Percentiles rank a stretch among this genome's conserved stretches.
Conservation (phyloP, 92 coral and sea anemone genomes). For the Umimayanthus kanabou region DNA sequence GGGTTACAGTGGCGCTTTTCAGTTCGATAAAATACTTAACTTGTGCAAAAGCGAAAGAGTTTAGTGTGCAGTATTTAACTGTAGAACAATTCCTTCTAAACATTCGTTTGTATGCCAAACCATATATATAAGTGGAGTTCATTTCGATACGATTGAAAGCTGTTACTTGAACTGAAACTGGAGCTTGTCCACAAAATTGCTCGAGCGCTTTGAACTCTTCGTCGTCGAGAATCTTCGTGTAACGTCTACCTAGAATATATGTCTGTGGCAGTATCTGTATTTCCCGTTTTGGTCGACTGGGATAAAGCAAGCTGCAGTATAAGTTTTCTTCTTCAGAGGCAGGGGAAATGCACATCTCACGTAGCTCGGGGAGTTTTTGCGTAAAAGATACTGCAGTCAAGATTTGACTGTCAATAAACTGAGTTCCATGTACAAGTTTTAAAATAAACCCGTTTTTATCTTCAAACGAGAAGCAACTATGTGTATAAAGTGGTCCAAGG, state of each 20-base stretch:
- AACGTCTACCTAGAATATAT: constrained; percentile 39
- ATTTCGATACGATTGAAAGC: constrained; percentile 46
- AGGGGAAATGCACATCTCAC: constrained; percentile 43
- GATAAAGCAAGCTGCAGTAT: constrained; percentile 39
- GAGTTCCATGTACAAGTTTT: constrained; percentile 59
- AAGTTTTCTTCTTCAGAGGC: constrained; percentile 41
- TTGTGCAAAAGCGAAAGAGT: constrained; percentile 37
- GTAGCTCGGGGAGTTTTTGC: constrained; percentile 55
- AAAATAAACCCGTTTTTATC: constrained; percentile 54
- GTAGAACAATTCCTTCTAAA: constrained; percentile 45
- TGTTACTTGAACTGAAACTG: constrained; percentile 32
- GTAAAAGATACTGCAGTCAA: constrained; percentile 47
- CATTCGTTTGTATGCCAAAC: constrained; percentile 47
- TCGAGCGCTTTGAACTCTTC: constrained; percentile 51
- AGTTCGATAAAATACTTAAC: constrained; percentile 40
- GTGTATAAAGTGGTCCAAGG: constrained; percentile 65
- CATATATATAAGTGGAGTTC: constrained; percentile 33
- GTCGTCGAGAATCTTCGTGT: constrained; percentile 19
- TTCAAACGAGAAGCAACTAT: constrained; percentile 54
- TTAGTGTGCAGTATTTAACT: constrained; percentile 29
- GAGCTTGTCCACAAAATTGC: constrained; percentile 45
- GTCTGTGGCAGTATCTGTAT: constrained; percentile 16
- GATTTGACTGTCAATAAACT: constrained; percentile 57
- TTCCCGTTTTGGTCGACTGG: constrained; percentile 38
- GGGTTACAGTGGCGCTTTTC: not conserved